Evolutionary conservation across 2,888 invertebrate species (phyloP).

Genomic region (Limnephilus rhombicus): DNA sequence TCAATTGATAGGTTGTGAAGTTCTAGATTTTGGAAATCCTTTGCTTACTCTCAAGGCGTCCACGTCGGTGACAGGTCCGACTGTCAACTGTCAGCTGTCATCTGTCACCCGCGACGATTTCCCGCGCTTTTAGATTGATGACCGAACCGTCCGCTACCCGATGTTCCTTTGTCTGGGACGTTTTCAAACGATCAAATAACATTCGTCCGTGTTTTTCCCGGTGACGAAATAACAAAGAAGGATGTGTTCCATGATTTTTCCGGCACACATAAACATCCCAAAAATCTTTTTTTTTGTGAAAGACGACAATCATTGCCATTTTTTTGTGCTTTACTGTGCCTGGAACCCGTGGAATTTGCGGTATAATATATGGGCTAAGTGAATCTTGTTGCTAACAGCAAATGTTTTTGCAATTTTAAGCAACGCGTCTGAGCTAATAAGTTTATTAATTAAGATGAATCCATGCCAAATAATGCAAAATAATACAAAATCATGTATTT

Average conservation of each 20-base stretch:
- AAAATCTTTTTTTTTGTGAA: too few species aligned
- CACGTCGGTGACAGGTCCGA: slow-evolving; percentile 59
- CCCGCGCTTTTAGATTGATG: slow-evolving; percentile 64
- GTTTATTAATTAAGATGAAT: too few species aligned
- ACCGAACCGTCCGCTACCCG: slow-evolving; percentile 47
- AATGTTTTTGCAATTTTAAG: too few species aligned
- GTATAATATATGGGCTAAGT: too few species aligned
- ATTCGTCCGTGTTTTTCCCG: slow-evolving; percentile 19
- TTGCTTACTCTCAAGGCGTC: slow-evolving; percentile 32
- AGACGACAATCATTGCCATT: too few species aligned
- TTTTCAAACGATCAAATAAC: slow-evolving; percentile 34
- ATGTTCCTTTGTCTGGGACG: slow-evolving; percentile 47
- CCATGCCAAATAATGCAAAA: too few species aligned
- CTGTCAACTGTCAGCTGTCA: slow-evolving; percentile 64
- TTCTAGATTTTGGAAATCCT: background rate
- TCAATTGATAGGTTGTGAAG: background rate
- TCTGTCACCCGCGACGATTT: slow-evolving; percentile 55
- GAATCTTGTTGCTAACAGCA: too few species aligned
- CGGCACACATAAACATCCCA: background rate
- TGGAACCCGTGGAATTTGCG: too few species aligned
- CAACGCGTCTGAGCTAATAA: too few species aligned
- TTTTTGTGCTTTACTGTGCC: too few species aligned
- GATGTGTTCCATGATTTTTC: background rate
- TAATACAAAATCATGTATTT: too few species aligned
- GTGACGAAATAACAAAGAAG: background rate